Evolutionary conservation across 2,113 vertebrate species (phyloP).

Genomic region (Pomatorhinus ruficollis): DNA sequence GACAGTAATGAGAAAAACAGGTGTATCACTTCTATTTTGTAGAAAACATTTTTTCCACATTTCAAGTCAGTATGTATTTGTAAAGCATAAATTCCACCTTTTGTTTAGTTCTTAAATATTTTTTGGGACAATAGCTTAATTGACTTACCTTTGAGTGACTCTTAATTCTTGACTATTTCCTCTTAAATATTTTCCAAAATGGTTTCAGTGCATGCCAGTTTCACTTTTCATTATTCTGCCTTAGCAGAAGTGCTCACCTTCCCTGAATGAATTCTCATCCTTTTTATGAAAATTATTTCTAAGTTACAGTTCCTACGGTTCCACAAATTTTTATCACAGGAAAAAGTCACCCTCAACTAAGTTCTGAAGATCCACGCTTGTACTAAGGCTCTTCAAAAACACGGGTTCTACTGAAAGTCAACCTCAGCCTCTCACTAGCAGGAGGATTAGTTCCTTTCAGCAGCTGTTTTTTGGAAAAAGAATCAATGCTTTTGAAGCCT

Average conservation of each 20-base stretch:
- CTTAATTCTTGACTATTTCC: background rate
- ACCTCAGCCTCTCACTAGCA: background rate
- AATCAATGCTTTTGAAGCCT: background rate
- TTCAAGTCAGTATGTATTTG: background rate
- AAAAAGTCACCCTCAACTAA: background rate
- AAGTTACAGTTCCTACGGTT: background rate
- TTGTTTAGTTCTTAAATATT: background rate
- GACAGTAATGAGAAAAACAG: background rate
- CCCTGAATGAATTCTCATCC: background rate
- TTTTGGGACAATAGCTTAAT: background rate
- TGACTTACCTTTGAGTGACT: background rate
- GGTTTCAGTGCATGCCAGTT: background rate
- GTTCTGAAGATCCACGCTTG: background rate
- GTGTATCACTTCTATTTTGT: background rate
- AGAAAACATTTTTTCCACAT: background rate
- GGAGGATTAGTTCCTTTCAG: background rate
- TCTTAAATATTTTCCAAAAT: background rate
- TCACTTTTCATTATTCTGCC: background rate
- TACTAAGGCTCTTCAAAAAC: background rate
- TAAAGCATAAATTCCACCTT: background rate
- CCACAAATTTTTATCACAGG: background rate
- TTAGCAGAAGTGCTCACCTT: background rate
- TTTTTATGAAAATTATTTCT: background rate
- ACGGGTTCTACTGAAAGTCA: background rate
- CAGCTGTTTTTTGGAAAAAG: background rate